Base-by-base conservation (phyloP, 2,797 vertebrate species). In the Prunella strophiata region DNA sequence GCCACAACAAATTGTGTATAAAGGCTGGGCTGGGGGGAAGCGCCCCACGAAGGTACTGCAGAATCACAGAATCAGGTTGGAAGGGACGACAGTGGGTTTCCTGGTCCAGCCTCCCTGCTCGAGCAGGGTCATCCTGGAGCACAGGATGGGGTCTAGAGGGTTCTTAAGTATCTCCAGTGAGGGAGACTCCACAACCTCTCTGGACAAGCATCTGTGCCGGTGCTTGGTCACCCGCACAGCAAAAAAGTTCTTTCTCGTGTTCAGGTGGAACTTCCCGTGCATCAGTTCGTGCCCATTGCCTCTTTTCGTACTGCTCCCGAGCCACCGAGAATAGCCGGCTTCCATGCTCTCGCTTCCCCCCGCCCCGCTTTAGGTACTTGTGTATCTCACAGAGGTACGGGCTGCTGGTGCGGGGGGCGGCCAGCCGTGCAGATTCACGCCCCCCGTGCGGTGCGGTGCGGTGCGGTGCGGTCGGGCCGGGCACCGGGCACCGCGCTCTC, bases 1-100 rank as follows among this genome's bases (percentile, higher is more conserved):
- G 59, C 17, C 16, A 3, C 3, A n/a, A 34, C 25, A 29, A 34
- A 23, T 0, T 5, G 6, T 10, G 4, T 6, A 13, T 13, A 26
- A 14, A 25, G 9, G 25, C 7, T 23, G n/a, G 20, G 9, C 16
- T 59, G 16, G 9, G 13, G 11, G 47, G 19, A 21, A 8, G 29
- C 2, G 3, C n/a, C 10, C 9, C 25, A 9, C 7, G 5, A 38
- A 59, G 9, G 27, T 38, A 67, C 15, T 40, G 13, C 25, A 38
- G n/a, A 40, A 66, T 21, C 45, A 34, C 26, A 67, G 62, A 48
- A 54, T 54, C 21, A 22, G 3, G 26, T 32, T 74, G 42, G 30
- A 55, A 54, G 40, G 26, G 15, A 14, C 8, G 13, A 10, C 12
- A 32, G 14, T 9, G 21, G 10, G 21, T 34, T 36, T 27, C 27